Base-by-base conservation (phyloP, 1,140 invertebrate species). In the Lucilia cuprina region DNA sequence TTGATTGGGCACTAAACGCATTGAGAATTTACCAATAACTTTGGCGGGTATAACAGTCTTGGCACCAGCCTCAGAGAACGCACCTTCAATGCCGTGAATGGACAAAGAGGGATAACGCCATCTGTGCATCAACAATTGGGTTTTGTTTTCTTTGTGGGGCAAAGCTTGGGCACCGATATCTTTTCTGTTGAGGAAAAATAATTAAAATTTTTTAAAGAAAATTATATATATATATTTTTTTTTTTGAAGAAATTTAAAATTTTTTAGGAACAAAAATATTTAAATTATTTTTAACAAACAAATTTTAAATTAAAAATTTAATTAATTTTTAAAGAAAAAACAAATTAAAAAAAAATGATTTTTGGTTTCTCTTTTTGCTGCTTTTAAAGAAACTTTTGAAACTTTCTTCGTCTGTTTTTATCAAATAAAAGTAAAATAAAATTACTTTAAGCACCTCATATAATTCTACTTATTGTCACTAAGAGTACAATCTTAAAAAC, bases 41-140 rank as follows among this genome's bases (percentile, higher is more conserved):
- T 98, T 98, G 60, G 94, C 93, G 2, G 98, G 98, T 87, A 99
- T 99, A 0, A 99, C 98, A 84, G 98, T 99, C 90, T 99, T 99
- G 41, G 95, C 94, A 74, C 98, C 98, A 19, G 95, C 92, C 86
- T 97, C 98, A 91, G 94, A 95, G 88, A 99, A 99, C 14, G 98
- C 98, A 19, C 93, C 93, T 91, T 93, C 93, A 88, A 99, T 98
- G 78, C 98, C 98, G 91, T 99, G 98, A 25, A 99, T 92, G 2
- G 97, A 99, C 0, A 99, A 92, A 84, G 95, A 96, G 25, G 98
- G 98, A 88, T 95, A 96, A 60, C 98, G 93, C 97, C 97, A 99
- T 77, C 98, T 93, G 88, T 96, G 95, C 96, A 98, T 97, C 83
- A 99, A 91, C 12, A 97, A 91, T 87, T 95, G 91, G 55, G 92